Conservation (phyloP, 1,140 invertebrate genomes). For the Dufourea novaeangliae region DNA sequence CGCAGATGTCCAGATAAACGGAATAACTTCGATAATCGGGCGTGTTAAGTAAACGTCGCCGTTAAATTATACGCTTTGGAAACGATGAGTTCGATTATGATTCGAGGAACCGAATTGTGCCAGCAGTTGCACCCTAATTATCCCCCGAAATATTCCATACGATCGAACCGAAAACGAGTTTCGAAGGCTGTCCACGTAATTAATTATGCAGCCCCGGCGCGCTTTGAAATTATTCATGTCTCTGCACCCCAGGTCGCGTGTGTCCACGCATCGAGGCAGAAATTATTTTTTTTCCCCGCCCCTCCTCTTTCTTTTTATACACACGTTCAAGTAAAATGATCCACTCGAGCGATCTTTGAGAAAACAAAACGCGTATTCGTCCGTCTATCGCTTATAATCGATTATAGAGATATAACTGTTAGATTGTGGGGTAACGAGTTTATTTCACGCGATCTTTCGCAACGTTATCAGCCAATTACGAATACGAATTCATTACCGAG, state of each 20-base stretch:
- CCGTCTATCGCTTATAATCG: not conserved
- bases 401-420: not conserved
- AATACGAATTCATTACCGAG: constrained; percentile 3
- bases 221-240: constrained; percentile 31
- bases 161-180: constrained; percentile 21
- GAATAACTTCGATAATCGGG: constrained; percentile 7
- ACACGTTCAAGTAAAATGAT: not conserved
- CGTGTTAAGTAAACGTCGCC: not conserved
- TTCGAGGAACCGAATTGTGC: not conserved
- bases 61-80: not conserved
- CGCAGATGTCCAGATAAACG: not conserved
- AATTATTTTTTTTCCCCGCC: not conserved
- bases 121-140: constrained; percentile 38
- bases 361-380: not conserved
- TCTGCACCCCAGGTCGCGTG: constrained; percentile 33
- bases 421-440: not conserved
- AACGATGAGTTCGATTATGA: not conserved
- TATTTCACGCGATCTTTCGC: not conserved
- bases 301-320: not conserved
- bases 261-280: constrained; percentile 15
- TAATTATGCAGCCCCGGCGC: constrained; percentile 40
- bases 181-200: constrained; percentile 38
- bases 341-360: not conserved
- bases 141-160: too few species aligned
- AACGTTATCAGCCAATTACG: not conserved